Conservation (phyloP, 2,797 vertebrate species). For the Tokudaia tokunoshimensis region DNA sequence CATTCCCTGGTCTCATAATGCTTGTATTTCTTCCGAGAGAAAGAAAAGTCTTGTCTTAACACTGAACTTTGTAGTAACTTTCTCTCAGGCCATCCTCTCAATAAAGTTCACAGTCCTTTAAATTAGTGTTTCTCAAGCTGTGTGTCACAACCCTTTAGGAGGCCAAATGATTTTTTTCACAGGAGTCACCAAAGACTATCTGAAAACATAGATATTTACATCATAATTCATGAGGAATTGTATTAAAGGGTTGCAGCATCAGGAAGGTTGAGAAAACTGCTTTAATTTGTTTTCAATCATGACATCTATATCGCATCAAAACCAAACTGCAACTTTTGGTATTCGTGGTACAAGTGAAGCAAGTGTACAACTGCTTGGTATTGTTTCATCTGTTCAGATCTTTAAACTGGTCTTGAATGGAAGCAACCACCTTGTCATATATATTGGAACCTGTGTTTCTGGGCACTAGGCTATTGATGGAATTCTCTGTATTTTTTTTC, state of each 20-base stretch:
- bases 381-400: slow-evolving; percentile 96
- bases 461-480: not conserved
- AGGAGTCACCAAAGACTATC: not conserved
- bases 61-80: slow-evolving; percentile 72
- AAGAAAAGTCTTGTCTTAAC: slow-evolving; percentile 82
- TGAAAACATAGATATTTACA: not conserved
- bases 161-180: not conserved
- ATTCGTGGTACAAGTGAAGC: slow-evolving; percentile 98
- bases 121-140: slow-evolving; percentile 79
- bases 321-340: slow-evolving; percentile 99
- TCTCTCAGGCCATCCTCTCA: slow-evolving; percentile 83
- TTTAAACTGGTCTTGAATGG: slow-evolving; percentile 97
- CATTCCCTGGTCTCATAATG: slow-evolving; percentile 83
- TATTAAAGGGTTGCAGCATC: not conserved
- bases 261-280: not conserved
- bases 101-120: slow-evolving; percentile 96
- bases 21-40: slow-evolving; percentile 79
- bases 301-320: slow-evolving; percentile 96
- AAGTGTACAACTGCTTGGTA: slow-evolving; percentile 98
- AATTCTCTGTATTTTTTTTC: not conserved
- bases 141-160: not conserved
- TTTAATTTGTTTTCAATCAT: slow-evolving; percentile 98
- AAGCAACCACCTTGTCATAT: slow-evolving; percentile 94
- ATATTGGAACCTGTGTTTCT: slow-evolving; percentile 90
- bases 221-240: not conserved